Percentiles rank a stretch among this genome's conserved stretches.
phyloP scores from a whole-genome alignment of 2,888 invertebrate species.

The Sinodicranocentrus sp. region DNA sequence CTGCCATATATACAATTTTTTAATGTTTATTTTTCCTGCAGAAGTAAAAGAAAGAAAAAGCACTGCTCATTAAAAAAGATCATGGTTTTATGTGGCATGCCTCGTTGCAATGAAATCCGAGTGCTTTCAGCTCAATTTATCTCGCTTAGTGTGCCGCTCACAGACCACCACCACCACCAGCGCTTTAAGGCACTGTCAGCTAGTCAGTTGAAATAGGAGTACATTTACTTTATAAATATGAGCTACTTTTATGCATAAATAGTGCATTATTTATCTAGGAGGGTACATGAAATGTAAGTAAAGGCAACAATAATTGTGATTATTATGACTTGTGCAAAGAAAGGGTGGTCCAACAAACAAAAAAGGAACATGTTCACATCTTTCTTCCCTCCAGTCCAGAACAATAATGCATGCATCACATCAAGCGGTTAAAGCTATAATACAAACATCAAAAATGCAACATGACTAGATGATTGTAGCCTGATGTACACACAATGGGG shows the following conservation, averaged over 20 bases:
- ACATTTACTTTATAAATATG: not conserved
- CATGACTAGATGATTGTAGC: conserved; percentile 28
- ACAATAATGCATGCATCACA: conserved; percentile 19
- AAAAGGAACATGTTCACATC: conserved; percentile 38
- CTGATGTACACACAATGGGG: conserved; percentile 1
- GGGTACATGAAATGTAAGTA: conserved; percentile 9
- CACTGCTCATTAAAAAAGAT: conserved; percentile 39
- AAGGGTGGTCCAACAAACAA: conserved; percentile 50
- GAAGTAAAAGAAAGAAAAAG: conserved; percentile 18
- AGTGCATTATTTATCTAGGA: conserved; percentile 14
- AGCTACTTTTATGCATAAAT: not conserved
- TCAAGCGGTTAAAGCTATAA: not conserved
- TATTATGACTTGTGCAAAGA: conserved; percentile 59
- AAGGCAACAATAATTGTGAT: conserved; percentile 15
- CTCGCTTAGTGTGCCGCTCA: conserved; percentile 27
- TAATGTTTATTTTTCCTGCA: not conserved
- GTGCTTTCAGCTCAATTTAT: conserved; percentile 48
- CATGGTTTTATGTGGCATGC: not conserved
- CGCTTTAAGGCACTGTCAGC: no score
- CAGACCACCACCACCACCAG: conserved; percentile 31
- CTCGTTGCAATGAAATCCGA: conserved; percentile 26
- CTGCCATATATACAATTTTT: not conserved
- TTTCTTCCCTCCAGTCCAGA: not conserved
- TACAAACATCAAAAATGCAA: conserved; percentile 8
- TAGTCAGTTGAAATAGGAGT: no score